phyloP scores from a whole-genome alignment of 2,888 invertebrate genomes.

The Perdita meconis region DNA sequence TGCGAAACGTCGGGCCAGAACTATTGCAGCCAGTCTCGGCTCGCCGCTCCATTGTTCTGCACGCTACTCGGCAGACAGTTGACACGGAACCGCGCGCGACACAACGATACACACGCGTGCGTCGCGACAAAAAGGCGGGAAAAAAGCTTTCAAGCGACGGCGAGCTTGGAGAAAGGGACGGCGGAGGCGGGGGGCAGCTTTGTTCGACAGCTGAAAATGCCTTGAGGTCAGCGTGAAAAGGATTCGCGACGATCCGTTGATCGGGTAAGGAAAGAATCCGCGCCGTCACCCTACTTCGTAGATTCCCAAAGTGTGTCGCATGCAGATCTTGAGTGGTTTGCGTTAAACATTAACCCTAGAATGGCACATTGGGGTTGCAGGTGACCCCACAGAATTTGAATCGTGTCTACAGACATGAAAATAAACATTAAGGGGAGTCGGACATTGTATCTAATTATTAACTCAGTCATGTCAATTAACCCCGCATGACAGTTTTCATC shows the following conservation, averaged over 20 bases:
- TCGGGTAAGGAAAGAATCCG: conserved; percentile 10
- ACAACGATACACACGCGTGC: conserved; percentile 49
- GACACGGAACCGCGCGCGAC: conserved; percentile 59
- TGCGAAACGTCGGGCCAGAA: conserved; percentile 60
- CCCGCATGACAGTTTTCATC: too few relatives aligned
- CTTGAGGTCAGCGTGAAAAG: conserved; percentile 49
- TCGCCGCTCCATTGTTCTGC: conserved; percentile 63
- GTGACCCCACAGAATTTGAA: too few relatives aligned
- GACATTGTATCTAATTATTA: too few relatives aligned
- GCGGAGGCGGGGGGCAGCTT: conserved; percentile 20
- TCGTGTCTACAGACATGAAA: too few relatives aligned
- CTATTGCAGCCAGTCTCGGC: conserved; percentile 63
- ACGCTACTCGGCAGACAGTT: conserved; percentile 54
- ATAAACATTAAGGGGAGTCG: too few relatives aligned
- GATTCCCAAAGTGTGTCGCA: too few relatives aligned
- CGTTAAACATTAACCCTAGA: too few relatives aligned
- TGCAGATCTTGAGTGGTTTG: too few relatives aligned
- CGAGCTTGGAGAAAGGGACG: background rate
- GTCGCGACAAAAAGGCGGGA: conserved; percentile 36
- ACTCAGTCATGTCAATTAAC: too few relatives aligned
- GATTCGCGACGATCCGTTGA: conserved; percentile 33
- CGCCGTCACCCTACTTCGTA: too few relatives aligned
- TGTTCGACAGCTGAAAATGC: conserved; percentile 52
- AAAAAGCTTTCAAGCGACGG: conserved; percentile 42
- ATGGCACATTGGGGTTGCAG: too few relatives aligned